phyloP scores from a whole-genome alignment of 1,140 invertebrate genomes.

The Ips nitidus region DNA sequence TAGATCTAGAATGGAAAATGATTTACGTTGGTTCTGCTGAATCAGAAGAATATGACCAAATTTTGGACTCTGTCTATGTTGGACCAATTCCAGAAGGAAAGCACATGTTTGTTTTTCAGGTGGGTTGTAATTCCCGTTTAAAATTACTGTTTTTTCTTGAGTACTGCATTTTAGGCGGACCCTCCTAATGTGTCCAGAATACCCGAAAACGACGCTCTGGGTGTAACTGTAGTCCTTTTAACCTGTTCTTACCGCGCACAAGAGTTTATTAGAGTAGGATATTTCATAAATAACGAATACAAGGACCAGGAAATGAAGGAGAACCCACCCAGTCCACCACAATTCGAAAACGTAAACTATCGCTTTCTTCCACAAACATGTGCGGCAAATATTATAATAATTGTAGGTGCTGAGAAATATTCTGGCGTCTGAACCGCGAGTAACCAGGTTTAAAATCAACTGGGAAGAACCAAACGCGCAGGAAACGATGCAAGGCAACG shows the following conservation, averaged over 20 bases:
- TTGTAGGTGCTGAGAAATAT: constrained; percentile 84
- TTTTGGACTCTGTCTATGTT: constrained; percentile 94
- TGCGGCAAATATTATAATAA: neutral
- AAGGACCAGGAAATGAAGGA: constrained; percentile 89
- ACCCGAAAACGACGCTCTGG: constrained; percentile 92
- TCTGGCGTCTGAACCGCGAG: constrained; percentile 88
- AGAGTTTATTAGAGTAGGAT: constrained; percentile 97
- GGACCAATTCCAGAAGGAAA: constrained; percentile 96
- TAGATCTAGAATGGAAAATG: constrained; percentile 99
- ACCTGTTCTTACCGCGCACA: constrained; percentile 92
- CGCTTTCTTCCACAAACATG: neutral
- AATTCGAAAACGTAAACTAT: constrained; percentile 82
- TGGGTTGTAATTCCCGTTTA: constrained; percentile 47
- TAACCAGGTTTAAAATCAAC: constrained; percentile 96
- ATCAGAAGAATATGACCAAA: constrained; percentile 94
- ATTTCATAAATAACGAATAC: constrained; percentile 99
- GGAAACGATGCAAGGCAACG: constrained; percentile 43
- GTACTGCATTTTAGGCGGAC: constrained; percentile 71
- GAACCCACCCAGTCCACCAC: constrained; percentile 88
- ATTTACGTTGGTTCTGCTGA: constrained; percentile 99
- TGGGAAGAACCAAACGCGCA: constrained; percentile 77
- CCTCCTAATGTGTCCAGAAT: constrained; percentile 93
- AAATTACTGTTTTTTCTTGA: neutral
- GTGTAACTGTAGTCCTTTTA: constrained; percentile 94
- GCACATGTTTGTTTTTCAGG: constrained; percentile 97